Conservation (phyloP, 35 echinoderm and acorn worm species). For the Apostichopus californicus region DNA sequence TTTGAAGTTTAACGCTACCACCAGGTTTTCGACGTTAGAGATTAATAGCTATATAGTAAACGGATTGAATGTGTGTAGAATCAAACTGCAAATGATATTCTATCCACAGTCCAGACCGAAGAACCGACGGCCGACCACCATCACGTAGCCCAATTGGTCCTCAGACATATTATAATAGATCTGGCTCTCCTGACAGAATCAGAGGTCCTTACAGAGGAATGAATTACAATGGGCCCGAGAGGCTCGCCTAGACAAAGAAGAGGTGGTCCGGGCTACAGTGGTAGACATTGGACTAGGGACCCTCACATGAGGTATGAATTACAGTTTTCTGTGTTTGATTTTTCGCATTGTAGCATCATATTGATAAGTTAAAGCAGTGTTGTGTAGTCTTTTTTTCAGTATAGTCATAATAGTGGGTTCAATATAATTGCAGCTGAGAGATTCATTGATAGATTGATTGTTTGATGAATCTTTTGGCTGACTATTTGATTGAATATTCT, state of each 20-base stretch:
- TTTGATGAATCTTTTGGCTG: no score
- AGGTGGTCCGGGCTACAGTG: conserved; percentile 22
- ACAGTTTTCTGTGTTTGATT: no score
- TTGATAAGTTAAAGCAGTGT: no score
- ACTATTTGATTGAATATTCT: no score
- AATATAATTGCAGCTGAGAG: not conserved
- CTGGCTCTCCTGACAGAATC: conserved; percentile 23
- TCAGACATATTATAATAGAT: not conserved
- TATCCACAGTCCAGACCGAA: conserved; percentile 20
- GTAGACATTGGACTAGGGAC: conserved; percentile 49
- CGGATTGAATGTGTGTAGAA: no score
- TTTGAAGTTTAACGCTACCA: no score
- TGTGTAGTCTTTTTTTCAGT: no score
- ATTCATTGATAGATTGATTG: not conserved
- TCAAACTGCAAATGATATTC: not conserved
- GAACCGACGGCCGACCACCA: conserved; percentile 25
- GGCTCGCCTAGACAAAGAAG: conserved; percentile 49
- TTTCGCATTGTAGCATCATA: no score
- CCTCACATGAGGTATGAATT: conserved; percentile 51
- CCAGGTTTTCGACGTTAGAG: no score
- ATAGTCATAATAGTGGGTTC: no score
- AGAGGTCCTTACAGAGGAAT: conserved; percentile 47
- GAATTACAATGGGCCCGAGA: conserved; percentile 32
- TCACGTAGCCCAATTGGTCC: conserved; percentile 35
- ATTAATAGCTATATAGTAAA: no score